A percentile compares a stretch with the other conserved stretches of the same genome.
These are phyloP conservation scores for Azorinus chamasolen DNA, from an alignment of 2,888 invertebrate genomes.

Conservation along the genomic window DNA sequence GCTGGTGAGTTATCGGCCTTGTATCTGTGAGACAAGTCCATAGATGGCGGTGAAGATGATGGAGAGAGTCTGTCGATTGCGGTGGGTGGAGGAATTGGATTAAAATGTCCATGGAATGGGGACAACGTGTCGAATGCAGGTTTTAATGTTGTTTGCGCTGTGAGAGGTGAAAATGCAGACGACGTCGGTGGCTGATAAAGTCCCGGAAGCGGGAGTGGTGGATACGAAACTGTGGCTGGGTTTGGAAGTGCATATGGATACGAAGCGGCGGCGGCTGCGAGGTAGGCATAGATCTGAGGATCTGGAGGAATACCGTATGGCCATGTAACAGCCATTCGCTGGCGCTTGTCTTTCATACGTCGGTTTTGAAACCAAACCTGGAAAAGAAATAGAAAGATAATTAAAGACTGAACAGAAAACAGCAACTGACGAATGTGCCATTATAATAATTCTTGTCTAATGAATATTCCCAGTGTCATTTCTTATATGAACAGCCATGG, in stretches of 20 bases:
- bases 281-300: constrained; percentile 95
- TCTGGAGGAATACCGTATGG: constrained; percentile 93
- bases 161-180: constrained; percentile 68
- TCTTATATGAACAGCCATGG: too few species aligned
- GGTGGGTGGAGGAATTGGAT: constrained; percentile 27
- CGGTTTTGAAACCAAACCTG: constrained; percentile 97
- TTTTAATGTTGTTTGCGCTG: constrained; percentile 56
- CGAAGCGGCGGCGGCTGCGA: constrained; percentile 92
- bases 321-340: constrained; percentile 97
- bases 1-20: constrained; percentile 35
- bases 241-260: constrained; percentile 76
- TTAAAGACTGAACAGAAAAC: too few species aligned
- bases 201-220: constrained; percentile 60
- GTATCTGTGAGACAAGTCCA: constrained; percentile 55
- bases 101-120: constrained; percentile 41
- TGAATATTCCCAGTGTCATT: too few species aligned
- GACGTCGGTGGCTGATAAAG: constrained; percentile 60
- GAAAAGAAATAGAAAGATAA: constrained; percentile 27
- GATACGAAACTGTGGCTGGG: constrained; percentile 65
- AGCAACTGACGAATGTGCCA: too few species aligned
- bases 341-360: constrained; percentile 99
- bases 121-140: constrained; percentile 61
- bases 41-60: constrained; percentile 27
- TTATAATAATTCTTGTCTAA: too few species aligned
- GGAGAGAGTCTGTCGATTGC: constrained; percentile 54